These are phyloP conservation scores for Sternotherus odoratus DNA, from an alignment of 2,797 vertebrate species.

Conservation along the genomic window DNA sequence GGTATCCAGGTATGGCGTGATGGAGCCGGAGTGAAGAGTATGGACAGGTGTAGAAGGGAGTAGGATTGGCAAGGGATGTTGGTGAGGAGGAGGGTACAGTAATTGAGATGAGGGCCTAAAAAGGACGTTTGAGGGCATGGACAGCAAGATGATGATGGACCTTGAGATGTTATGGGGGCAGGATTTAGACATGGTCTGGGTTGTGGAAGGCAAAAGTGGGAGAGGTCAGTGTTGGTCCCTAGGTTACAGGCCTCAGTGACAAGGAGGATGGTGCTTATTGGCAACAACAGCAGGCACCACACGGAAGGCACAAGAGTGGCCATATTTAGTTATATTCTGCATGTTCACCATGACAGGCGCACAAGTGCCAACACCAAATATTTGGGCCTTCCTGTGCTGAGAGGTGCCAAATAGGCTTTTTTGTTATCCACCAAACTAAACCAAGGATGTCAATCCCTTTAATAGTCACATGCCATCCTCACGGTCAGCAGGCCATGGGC, in stretches of 20 bases:
- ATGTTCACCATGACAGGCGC: not conserved
- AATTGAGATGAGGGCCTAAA: not conserved
- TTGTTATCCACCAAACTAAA: not conserved
- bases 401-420: not conserved
- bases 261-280: not conserved
- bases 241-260: not conserved
- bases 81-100: not conserved
- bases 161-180: not conserved
- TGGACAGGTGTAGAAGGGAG: not conserved
- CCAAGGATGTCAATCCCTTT: not conserved
- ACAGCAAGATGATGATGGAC: not conserved
- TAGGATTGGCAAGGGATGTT: not conserved
- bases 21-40: not conserved
- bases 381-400: not conserved
- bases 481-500: constrained; percentile 55
- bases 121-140: not conserved
- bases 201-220: not conserved
- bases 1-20: not conserved
- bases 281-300: not conserved
- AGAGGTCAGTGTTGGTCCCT: not conserved
- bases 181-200: not conserved
- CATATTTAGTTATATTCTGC: rapidly evolving
- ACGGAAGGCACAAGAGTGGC: not conserved
- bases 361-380: not conserved
- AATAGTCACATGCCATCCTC: constrained; percentile 36